Conservation (phyloP, 2,888 invertebrate species). For the Steromphala cineraria region DNA sequence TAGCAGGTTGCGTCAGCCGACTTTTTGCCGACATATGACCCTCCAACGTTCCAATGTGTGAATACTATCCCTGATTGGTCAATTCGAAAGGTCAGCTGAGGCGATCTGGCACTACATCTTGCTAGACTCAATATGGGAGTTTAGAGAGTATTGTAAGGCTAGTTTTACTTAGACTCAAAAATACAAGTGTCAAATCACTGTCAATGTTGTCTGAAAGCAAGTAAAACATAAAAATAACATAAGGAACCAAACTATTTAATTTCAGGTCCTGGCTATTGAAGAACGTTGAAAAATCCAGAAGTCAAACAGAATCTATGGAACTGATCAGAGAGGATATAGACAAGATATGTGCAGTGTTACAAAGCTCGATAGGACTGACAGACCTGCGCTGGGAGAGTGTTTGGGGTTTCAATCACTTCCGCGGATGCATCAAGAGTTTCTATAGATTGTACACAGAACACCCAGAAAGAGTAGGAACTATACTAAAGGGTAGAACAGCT, state of each 20-base stretch:
- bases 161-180: no score
- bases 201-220: background rate
- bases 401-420: slow-evolving; percentile 83
- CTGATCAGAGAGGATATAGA: slow-evolving; percentile 86
- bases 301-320: slow-evolving; percentile 81
- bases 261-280: slow-evolving; percentile 82
- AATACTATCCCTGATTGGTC: no score
- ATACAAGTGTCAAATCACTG: no score
- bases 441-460: slow-evolving; percentile 86
- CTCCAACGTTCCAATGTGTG: no score
- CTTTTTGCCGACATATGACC: no score
- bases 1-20: no score
- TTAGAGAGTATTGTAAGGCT: no score
- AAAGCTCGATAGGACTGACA: slow-evolving; percentile 79
- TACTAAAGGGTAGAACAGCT: slow-evolving; percentile 75
- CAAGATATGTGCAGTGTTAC: slow-evolving; percentile 80
- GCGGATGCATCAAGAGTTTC: slow-evolving; percentile 92
- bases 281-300: slow-evolving; percentile 83
- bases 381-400: slow-evolving; percentile 78
- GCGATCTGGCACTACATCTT: no score
- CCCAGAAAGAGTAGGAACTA: slow-evolving; percentile 81
- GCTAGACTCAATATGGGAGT: no score
- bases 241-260: background rate
- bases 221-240: background rate
- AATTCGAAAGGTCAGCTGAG: no score